Conservation (phyloP, 2,797 vertebrate species). For the Epinephelus coioides region DNA sequence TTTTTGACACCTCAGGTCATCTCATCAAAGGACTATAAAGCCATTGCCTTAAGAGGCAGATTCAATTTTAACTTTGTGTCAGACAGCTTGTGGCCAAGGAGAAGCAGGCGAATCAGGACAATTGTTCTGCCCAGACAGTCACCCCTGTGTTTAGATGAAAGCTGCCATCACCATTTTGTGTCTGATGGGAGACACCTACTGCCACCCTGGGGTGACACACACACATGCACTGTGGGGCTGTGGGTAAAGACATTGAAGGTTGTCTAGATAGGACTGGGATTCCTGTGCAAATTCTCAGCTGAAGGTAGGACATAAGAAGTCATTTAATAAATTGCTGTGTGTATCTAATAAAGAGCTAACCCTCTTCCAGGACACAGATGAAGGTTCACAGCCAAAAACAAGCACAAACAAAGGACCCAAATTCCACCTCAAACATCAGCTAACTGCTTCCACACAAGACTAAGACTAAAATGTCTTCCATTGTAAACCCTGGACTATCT, state of each 20-base stretch:
- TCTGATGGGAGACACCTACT: conserved; percentile 16
- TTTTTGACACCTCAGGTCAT: conserved; percentile 10
- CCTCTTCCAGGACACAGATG: no score
- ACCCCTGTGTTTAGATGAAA: conserved; percentile 37
- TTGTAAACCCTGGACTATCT: not conserved
- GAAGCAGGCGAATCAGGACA: conserved; percentile 4
- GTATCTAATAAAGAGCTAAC: not conserved
- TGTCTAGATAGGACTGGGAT: not conserved
- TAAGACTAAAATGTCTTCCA: not conserved
- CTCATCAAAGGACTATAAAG: conserved; percentile 34
- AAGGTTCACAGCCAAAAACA: no score
- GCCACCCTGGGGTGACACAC: conserved; percentile 21
- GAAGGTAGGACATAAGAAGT: not conserved
- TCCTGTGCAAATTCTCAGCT: not conserved
- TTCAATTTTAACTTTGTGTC: conserved; percentile 15
- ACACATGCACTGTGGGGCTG: not conserved
- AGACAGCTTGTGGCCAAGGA: conserved; percentile 16
- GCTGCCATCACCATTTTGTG: conserved; percentile 31
- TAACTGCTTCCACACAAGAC: conserved; percentile 1
- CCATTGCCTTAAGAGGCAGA: conserved; percentile 11
- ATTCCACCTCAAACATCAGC: not conserved
- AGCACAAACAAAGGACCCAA: not conserved
- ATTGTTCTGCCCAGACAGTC: conserved; percentile 38
- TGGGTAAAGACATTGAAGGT: no score
- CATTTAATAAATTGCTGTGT: not conserved